Conservation (phyloP, 1,140 invertebrate genomes). For the Aphelenchoides besseyi region DNA sequence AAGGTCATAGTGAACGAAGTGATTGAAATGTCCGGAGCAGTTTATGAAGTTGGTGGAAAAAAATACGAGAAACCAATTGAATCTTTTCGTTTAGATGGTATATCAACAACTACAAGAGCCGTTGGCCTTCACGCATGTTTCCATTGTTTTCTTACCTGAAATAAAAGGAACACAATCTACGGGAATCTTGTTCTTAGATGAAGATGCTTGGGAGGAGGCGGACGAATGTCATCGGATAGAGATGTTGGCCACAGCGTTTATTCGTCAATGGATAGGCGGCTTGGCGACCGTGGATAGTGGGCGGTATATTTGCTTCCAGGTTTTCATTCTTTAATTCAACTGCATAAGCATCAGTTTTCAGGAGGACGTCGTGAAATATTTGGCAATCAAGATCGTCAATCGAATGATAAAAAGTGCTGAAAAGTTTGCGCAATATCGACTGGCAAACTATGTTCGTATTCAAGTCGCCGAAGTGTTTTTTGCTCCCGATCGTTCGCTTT, state of each 20-base stretch:
- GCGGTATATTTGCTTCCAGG: conserved; percentile 7
- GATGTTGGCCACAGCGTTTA: conserved; percentile 35
- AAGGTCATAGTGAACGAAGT: conserved; percentile 31
- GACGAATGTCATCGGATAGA: conserved; percentile 46
- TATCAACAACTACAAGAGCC: conserved; percentile 22
- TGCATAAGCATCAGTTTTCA: conserved; percentile 31
- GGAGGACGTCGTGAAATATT: conserved; percentile 42
- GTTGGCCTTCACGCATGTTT: conserved; percentile 31
- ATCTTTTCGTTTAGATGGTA: not conserved
- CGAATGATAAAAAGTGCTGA: conserved; percentile 26
- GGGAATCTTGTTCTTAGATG: conserved; percentile 27
- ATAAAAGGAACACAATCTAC: conserved; percentile 34
- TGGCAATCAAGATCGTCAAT: conserved; percentile 41
- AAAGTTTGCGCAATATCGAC: conserved; percentile 31
- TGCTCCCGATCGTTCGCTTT: conserved; percentile 33
- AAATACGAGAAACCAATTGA: too few relatives aligned
- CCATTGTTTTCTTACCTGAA: conserved; percentile 28
- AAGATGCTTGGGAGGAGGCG: conserved; percentile 40
- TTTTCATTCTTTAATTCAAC: not conserved
- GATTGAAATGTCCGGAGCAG: conserved; percentile 11
- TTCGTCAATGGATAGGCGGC: conserved; percentile 44
- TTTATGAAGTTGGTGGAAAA: conserved; percentile 30
- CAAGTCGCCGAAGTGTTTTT: conserved; percentile 43
- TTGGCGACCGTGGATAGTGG: conserved; percentile 27
- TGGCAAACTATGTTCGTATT: conserved; percentile 40